These are phyloP conservation scores for Tor tambroides DNA, from an alignment of 2,113 vertebrate species.

Conservation along the genomic window DNA sequence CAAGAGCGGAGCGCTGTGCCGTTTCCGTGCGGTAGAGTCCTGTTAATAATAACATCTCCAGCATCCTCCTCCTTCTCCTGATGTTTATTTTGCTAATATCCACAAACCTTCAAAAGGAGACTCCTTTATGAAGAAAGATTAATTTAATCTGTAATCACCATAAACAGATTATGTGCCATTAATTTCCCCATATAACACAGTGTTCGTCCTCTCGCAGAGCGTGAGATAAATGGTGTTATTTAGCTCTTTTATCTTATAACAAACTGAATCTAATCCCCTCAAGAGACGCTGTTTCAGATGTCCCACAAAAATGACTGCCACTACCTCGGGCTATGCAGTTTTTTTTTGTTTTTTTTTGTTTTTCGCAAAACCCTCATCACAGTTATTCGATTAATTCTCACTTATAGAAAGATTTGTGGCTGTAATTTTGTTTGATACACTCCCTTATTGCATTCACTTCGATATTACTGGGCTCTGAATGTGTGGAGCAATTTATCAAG, in stretches of 20 bases:
- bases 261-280: conserved; percentile 46
- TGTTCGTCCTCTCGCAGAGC: neutral
- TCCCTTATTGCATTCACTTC: conserved; percentile 35
- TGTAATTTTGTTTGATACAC: conserved; percentile 43
- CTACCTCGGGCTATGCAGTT: conserved; percentile 22
- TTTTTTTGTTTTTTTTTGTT: neutral
- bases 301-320: conserved; percentile 19
- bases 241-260: conserved; percentile 50
- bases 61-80: neutral
- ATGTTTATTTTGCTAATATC: neutral
- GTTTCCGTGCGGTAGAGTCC: neutral
- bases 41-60: conserved; percentile 56
- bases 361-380: neutral
- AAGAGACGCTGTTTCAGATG: conserved; percentile 23
- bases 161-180: conserved; percentile 45
- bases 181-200: conserved; percentile 18
- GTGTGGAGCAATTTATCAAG: conserved; percentile 40
- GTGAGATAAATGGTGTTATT: conserved; percentile 19
- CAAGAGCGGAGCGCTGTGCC: neutral
- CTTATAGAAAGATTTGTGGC: conserved; percentile 48
- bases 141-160: conserved; percentile 29
- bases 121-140: conserved; percentile 2
- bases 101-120: neutral
- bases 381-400: conserved; percentile 28
- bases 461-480: conserved; percentile 13